Conservation (phyloP, 1,140 invertebrate genomes). For the Neotoxoptera formosana region DNA sequence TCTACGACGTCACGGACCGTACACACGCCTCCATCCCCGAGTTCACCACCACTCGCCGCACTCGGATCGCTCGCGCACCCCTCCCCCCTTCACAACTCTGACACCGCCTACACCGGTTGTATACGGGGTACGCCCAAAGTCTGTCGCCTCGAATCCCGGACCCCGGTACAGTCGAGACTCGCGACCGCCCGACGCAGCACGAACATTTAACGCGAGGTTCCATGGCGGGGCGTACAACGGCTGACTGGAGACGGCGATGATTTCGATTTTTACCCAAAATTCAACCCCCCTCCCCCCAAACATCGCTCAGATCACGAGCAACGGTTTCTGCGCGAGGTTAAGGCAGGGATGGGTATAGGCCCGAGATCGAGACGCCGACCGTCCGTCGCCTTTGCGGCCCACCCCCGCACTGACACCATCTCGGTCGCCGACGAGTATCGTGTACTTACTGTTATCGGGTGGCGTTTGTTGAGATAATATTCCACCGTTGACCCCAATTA, state of each 20-base stretch:
- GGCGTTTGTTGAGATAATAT: slow-evolving; percentile 8
- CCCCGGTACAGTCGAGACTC: not conserved
- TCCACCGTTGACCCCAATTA: not conserved
- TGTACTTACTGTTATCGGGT: not conserved
- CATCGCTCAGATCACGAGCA: not conserved
- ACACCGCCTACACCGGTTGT: not conserved
- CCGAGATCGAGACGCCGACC: not conserved
- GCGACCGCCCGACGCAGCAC: not conserved
- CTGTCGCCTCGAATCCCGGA: not conserved
- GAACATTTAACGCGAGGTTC: not conserved
- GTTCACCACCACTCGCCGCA: not conserved
- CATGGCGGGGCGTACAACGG: too few species aligned
- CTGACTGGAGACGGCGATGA: not conserved
- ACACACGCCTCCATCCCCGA: not conserved
- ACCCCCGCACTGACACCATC: not conserved
- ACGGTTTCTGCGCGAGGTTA: not conserved
- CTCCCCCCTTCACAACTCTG: not conserved
- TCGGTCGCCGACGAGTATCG: not conserved
- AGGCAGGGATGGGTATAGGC: not conserved
- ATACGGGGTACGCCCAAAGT: not conserved
- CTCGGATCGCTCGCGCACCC: not conserved
- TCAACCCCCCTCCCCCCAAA: not conserved
- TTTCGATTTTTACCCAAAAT: not conserved
- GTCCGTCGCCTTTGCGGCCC: not conserved
- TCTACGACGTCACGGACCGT: slow-evolving; percentile 12